Percentiles rank a stretch among this genome's conserved stretches.
These are phyloP conservation scores for Panagrolaimus sp. DNA, from an alignment of 1,140 invertebrate genomes.

Conservation along the genomic window DNA sequence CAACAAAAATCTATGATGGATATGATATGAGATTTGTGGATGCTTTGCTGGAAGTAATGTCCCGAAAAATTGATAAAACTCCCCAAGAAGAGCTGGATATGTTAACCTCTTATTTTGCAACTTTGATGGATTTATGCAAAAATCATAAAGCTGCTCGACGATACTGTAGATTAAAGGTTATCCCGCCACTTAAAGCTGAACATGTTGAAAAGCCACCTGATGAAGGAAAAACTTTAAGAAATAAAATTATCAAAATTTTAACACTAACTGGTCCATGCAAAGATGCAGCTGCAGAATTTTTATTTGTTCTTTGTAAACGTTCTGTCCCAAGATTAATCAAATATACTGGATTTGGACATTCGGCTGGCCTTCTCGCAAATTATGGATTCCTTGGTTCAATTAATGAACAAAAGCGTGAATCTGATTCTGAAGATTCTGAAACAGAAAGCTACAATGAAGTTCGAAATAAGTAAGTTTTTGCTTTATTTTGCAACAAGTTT, in stretches of 20 bases:
- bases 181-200: conserved; percentile 74
- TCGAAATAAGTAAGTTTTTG: conserved; percentile 69
- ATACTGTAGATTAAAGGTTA: conserved; percentile 61
- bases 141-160: conserved; percentile 40
- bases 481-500: too few relatives aligned
- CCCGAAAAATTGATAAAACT: conserved; percentile 21
- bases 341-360: conserved; percentile 97
- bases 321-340: conserved; percentile 90
- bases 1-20: conserved; percentile 34
- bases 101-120: conserved; percentile 41
- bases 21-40: conserved; percentile 45
- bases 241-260: conserved; percentile 81
- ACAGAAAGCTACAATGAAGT: conserved; percentile 63
- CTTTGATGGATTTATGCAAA: conserved; percentile 36
- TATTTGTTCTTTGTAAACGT: conserved; percentile 96
- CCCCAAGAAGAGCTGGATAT: conserved; percentile 28
- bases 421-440: conserved; percentile 56
- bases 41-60: conserved; percentile 33
- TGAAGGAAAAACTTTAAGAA: conserved; percentile 77
- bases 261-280: conserved; percentile 73
- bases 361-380: conserved; percentile 87
- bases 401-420: conserved; percentile 31
- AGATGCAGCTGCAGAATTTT: conserved; percentile 78
- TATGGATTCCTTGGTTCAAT: conserved; percentile 74
- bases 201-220: conserved; percentile 84